phyloP scores from a whole-genome alignment of 1,140 invertebrate species.

The Chironomus tepperi region DNA sequence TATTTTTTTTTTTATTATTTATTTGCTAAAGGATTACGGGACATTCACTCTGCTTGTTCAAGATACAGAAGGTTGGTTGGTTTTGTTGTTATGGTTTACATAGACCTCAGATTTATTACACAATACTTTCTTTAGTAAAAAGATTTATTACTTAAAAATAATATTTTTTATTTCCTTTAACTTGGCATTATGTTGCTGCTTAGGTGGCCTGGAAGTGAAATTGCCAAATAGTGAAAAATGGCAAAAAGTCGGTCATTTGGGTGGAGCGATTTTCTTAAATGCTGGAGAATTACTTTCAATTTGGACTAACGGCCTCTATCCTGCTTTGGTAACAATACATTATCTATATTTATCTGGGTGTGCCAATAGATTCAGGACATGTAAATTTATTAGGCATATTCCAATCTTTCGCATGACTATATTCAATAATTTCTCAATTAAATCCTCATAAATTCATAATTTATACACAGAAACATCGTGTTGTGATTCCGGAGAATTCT shows the following conservation, averaged over 20 bases:
- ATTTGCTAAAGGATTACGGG: slow-evolving; percentile 56
- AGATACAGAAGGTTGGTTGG: slow-evolving; percentile 48
- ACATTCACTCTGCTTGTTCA: slow-evolving; percentile 65
- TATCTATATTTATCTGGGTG: too few relatives aligned
- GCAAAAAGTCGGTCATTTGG: slow-evolving; percentile 65
- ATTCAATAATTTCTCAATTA: not conserved
- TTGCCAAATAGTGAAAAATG: slow-evolving; percentile 56
- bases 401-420: too few relatives aligned
- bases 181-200: not conserved
- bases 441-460: slow-evolving; percentile 4
- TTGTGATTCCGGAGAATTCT: slow-evolving; percentile 56
- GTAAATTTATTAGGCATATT: too few relatives aligned
- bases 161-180: not conserved
- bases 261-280: slow-evolving; percentile 68
- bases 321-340: slow-evolving; percentile 50
- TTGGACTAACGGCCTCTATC: slow-evolving; percentile 63
- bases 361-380: too few relatives aligned
- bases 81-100: not conserved
- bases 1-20: not conserved
- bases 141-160: not conserved
- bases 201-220: slow-evolving; percentile 47
- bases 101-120: not conserved
- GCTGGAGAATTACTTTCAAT: slow-evolving; percentile 65
- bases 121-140: not conserved
- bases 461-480: slow-evolving; percentile 53